Evolutionary conservation across 2,113 vertebrate genomes (phyloP).

Genomic region (Labrus mixtus): DNA sequence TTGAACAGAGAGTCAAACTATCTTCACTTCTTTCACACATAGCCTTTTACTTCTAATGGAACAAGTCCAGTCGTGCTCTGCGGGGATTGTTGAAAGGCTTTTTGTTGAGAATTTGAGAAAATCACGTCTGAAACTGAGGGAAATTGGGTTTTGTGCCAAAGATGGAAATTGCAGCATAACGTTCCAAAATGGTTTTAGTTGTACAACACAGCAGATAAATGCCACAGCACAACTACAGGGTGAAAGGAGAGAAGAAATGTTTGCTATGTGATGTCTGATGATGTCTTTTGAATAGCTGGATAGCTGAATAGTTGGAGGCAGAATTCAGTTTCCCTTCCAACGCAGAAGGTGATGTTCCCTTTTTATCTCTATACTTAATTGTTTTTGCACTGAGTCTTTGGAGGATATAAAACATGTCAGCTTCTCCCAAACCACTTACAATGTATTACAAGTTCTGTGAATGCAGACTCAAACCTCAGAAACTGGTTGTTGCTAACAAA

Average conservation of each 20-base stretch:
- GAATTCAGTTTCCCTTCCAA: neutral
- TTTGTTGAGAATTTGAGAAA: neutral
- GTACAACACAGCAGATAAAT: neutral
- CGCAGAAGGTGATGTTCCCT: neutral
- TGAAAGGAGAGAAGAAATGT: neutral
- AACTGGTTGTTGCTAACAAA: conserved; percentile 4
- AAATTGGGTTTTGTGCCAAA: neutral
- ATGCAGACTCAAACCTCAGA: neutral
- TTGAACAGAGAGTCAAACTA: neutral
- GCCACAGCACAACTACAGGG: neutral
- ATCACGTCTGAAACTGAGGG: conserved; percentile 1
- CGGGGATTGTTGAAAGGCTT: neutral
- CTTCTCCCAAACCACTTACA: neutral
- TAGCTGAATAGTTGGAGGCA: neutral
- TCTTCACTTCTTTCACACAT: neutral
- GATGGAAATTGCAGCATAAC: neutral
- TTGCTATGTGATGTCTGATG: conserved; percentile 2
- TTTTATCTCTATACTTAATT: neutral
- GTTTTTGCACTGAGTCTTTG: conserved; percentile 2
- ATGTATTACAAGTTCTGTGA: neutral
- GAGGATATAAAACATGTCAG: conserved; percentile 11
- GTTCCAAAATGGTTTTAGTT: neutral
- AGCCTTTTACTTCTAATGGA: neutral
- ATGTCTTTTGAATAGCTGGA: neutral
- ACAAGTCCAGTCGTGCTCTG: neutral